Evolutionary conservation across 2,888 invertebrate species (phyloP), one percentile per base, ranked within the genome.

Genomic region (Petrolisthes cinctipes): DNA sequence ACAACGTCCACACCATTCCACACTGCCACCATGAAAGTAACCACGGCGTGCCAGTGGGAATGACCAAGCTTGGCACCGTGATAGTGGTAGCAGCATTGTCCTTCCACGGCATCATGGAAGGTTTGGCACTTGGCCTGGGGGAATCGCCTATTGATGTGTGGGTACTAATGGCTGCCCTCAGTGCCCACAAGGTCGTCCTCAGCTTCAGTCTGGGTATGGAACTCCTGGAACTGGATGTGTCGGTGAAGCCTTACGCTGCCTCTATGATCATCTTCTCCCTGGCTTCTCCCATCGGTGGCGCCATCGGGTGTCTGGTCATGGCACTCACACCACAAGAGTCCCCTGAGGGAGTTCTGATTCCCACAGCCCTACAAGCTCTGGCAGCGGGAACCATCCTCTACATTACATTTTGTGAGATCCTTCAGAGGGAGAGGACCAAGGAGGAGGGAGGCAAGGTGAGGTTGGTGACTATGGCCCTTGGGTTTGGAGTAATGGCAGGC

Each of bases 361-460:
- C 91, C 54, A 88, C 89, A 73, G 82, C 91, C 81, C 91, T 94
- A 17, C 96, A 98, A 94, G 97, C 97, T 4, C 93, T 98, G 88
- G 98, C 98, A 0, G 96, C 97, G 79, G 99, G 98, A 17, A 98
- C 98, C 0, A 95, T 99, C 78, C 94, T 99, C 4, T 99, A 98
- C 93, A 97, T 99, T 23, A 97, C 98, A 20, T 98, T 98, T 94
- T 98, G 98, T 93, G 98, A 99, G 93, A 89, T 91, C 37, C 86
- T 91, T 57, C 89, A 89, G 37, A 85, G 90, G 14, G 91, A 91
- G 75, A 75, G 91, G n/a, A 83, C 54, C 73, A 89, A 89, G 80
- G 66, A 80, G 7, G 57, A 57, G 14, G 71, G 82, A 0, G 82
- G 88, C 5, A 53, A 51, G 54, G 20, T 87, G 61, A 86, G 88